phyloP scores from a whole-genome alignment of 2,113 vertebrate genomes.

The Boleophthalmus pectinirostris region DNA sequence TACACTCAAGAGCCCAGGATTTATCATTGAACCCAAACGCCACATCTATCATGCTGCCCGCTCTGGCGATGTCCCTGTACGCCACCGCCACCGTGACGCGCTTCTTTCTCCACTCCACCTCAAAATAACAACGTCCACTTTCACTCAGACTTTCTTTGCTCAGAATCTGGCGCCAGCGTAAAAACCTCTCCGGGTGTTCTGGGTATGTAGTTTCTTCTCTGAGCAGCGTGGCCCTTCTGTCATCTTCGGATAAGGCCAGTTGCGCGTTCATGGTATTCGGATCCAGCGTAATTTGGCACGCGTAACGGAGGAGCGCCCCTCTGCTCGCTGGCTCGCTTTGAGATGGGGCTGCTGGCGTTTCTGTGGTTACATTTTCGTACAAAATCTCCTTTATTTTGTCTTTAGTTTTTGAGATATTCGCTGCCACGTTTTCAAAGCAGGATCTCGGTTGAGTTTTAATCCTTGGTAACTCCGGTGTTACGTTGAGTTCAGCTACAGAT shows the following conservation, averaged over 20 bases:
- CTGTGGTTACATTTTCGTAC: background rate
- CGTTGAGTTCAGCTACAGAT: background rate
- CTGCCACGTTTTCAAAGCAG: background rate
- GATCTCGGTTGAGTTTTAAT: background rate
- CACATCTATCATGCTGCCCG: constrained; percentile 2
- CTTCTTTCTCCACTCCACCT: constrained; percentile 20
- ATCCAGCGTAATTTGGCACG: background rate
- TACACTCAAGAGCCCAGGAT: constrained; percentile 8
- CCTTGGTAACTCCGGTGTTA: background rate
- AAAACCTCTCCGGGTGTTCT: constrained; percentile 27
- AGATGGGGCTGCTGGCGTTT: background rate
- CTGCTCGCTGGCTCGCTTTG: background rate
- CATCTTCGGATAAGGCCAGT: constrained; percentile 14
- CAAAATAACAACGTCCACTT: constrained; percentile 15
- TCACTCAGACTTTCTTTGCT: constrained; percentile 29
- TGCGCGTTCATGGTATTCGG: constrained; percentile 1
- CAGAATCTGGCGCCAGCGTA: background rate
- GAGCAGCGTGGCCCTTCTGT: constrained; percentile 11
- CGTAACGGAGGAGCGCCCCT: background rate
- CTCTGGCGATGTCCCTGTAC: background rate
- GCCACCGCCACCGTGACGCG: background rate
- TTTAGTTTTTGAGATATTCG: background rate
- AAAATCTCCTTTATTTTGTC: background rate
- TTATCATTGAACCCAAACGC: constrained; percentile 2
- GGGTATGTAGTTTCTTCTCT: background rate